phyloP scores from a whole-genome alignment of 2,113 vertebrate genomes.

The Aegotheles bennettii region DNA sequence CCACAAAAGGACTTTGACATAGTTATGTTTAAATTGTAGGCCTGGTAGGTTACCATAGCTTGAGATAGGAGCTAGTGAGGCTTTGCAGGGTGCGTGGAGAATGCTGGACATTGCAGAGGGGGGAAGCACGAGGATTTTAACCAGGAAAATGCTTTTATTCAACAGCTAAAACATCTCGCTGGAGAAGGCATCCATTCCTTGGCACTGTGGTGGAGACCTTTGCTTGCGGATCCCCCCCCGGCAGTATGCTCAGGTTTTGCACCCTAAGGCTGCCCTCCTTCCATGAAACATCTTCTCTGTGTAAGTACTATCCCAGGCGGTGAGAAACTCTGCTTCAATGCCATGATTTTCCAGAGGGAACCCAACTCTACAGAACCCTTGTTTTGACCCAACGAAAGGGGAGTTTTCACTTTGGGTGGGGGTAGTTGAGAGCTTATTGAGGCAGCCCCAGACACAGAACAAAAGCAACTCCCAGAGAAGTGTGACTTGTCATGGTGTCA shows the following conservation, averaged over 20 bases:
- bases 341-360: rapidly evolving
- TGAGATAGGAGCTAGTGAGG: neutral
- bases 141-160: neutral
- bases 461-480: neutral
- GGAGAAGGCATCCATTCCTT: neutral
- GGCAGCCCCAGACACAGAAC: neutral
- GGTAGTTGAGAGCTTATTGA: neutral
- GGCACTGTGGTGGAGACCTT: rapidly evolving
- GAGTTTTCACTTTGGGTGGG: rapidly evolving
- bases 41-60: neutral
- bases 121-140: neutral
- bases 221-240: rapidly evolving
- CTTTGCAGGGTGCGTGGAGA: neutral
- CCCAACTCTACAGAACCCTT: neutral
- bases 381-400: neutral
- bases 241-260: rapidly evolving
- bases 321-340: rapidly evolving
- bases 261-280: rapidly evolving
- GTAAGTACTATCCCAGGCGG: neutral
- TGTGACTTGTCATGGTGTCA: rapidly evolving
- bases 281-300: rapidly evolving
- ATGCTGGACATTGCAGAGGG: rapidly evolving
- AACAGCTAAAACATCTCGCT: rapidly evolving
- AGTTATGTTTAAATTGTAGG: neutral
- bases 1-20: neutral